These are phyloP conservation scores for Yponomeuta cagnagella DNA, from an alignment of 2,888 invertebrate genomes.

Conservation along the genomic window DNA sequence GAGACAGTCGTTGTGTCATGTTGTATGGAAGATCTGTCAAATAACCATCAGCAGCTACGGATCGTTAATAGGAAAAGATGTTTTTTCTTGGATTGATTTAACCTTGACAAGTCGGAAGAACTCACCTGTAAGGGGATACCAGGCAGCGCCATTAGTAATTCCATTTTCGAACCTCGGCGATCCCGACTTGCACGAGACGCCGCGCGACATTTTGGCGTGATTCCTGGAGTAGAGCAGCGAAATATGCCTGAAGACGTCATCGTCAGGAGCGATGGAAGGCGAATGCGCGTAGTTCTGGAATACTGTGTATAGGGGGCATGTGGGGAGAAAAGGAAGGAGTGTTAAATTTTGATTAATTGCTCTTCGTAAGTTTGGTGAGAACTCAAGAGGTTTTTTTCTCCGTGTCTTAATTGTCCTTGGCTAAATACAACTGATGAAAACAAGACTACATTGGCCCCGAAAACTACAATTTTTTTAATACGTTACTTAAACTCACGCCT, in stretches of 20 bases:
- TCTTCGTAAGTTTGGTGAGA: conserved; percentile 20
- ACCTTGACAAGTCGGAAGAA: not conserved
- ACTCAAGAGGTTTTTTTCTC: conserved; percentile 9
- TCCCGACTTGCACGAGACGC: conserved; percentile 86
- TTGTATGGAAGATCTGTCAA: too few species aligned
- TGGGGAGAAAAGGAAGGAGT: conserved; percentile 35
- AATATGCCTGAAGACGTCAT: conserved; percentile 92
- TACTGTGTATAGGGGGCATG: conserved; percentile 83
- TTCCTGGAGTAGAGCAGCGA: conserved; percentile 89
- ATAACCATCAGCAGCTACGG: not conserved
- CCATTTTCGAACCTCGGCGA: conserved; percentile 87
- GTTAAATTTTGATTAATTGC: conserved; percentile 15
- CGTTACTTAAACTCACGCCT: too few species aligned
- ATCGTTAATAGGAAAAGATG: not conserved
- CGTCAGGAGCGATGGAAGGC: conserved; percentile 91
- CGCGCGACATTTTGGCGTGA: conserved; percentile 92
- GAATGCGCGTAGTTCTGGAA: conserved; percentile 90
- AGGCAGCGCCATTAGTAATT: conserved; percentile 95
- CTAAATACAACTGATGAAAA: conserved; percentile 12
- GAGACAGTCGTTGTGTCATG: too few species aligned
- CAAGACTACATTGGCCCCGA: too few species aligned
- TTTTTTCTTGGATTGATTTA: too few species aligned
- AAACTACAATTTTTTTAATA: too few species aligned
- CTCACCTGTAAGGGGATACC: conserved; percentile 89
- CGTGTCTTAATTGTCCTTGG: not conserved